Percentiles rank a stretch among this genome's conserved stretches.
Evolutionary conservation across 1,140 invertebrate species (phyloP).

Genomic region (Sminthurides bifidus): DNA sequence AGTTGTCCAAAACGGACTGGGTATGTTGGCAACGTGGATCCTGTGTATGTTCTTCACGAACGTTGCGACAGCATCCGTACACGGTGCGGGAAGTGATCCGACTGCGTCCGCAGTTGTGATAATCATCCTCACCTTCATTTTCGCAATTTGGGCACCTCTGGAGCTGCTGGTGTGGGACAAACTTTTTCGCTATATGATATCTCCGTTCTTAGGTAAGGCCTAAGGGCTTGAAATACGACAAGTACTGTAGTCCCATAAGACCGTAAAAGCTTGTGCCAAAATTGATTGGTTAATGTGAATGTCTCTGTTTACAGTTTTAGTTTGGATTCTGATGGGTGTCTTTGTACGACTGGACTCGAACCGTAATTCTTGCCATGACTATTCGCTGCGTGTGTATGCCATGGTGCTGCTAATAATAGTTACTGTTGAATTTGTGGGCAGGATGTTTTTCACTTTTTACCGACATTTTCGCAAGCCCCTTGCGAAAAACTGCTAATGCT

Average conservation of each 20-base stretch:
- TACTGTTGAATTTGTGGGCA: neutral
- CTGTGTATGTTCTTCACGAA: conserved; percentile 2
- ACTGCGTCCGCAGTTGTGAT: neutral
- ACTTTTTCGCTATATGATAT: conserved; percentile 2
- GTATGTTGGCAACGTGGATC: neutral
- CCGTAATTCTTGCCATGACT: neutral
- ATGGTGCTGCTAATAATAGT: neutral
- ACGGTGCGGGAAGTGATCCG: neutral
- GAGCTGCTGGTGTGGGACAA: conserved; percentile 11
- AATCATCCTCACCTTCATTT: conserved; percentile 9
- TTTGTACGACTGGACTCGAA: conserved; percentile 1
- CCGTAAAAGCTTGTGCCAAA: neutral
- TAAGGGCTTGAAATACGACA: too few relatives aligned
- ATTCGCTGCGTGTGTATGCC: conserved; percentile 6
- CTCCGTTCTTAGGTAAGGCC: conserved; percentile 2
- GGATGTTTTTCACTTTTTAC: neutral
- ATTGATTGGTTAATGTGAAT: neutral
- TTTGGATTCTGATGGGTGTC: neutral
- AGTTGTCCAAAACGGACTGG: conserved; percentile 9
- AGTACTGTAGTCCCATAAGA: too few relatives aligned
- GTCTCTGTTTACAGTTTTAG: conserved; percentile 2
- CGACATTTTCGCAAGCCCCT: conserved; percentile 4
- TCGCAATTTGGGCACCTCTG: conserved; percentile 4
- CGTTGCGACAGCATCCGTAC: neutral
- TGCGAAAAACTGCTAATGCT: neutral